Evolutionary conservation across 2,888 invertebrate species (phyloP).

Genomic region (Phytoseiulus persimilis): DNA sequence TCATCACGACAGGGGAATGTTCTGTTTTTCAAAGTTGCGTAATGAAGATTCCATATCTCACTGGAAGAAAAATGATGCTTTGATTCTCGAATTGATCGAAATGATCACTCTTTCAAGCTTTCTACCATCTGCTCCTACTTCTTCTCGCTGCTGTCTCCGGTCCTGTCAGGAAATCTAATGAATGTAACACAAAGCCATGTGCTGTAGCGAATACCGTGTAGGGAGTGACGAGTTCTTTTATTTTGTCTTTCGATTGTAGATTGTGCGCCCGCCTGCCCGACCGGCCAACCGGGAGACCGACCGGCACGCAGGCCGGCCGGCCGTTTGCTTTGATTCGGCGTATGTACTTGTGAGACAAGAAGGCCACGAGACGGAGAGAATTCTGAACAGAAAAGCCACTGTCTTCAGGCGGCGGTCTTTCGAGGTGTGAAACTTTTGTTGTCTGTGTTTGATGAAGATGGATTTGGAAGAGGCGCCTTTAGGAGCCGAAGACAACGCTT

Average conservation of each 20-base stretch:
- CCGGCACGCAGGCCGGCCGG: background rate
- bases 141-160: background rate
- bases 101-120: background rate
- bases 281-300: background rate
- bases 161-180: background rate
- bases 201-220: background rate
- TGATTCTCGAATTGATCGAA: background rate
- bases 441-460: background rate
- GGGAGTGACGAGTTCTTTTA: constrained; percentile 1
- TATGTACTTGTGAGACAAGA: background rate
- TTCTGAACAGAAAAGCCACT: background rate
- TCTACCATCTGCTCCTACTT: background rate
- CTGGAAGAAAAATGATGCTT: background rate
- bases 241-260: background rate
- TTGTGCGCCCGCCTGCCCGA: background rate
- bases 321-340: background rate
- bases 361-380: background rate
- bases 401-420: background rate
- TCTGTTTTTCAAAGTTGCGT: background rate
- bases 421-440: constrained; percentile 30
- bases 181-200: background rate
- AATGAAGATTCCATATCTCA: background rate
- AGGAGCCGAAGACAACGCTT: constrained; percentile 46
- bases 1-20: background rate
- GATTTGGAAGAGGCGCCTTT: constrained; percentile 47